These are phyloP conservation scores for Noctuana brunneofusca DNA, from an alignment of 2,888 invertebrate species.

Conservation along the genomic window DNA sequence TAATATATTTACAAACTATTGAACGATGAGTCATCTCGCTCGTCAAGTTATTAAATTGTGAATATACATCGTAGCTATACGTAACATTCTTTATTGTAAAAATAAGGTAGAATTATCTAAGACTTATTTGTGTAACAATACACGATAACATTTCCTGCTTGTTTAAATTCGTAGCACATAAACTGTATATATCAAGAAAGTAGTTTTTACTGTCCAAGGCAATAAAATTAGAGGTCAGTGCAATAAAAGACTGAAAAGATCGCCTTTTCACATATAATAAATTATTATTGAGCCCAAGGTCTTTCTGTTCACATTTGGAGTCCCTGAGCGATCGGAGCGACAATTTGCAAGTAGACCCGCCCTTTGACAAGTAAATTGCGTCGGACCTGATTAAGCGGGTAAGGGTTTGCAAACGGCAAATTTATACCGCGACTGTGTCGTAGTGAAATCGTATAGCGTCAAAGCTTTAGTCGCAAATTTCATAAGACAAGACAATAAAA, in stretches of 20 bases:
- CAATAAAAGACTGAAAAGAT: slow-evolving; percentile 24
- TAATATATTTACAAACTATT: too few relatives aligned
- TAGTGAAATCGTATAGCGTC: too few relatives aligned
- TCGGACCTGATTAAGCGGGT: slow-evolving; percentile 55
- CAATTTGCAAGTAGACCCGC: slow-evolving; percentile 59
- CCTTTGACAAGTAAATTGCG: slow-evolving; percentile 66
- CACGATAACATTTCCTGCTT: background rate
- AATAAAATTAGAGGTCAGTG: slow-evolving; percentile 22
- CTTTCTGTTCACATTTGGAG: slow-evolving; percentile 37
- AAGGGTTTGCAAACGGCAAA: slow-evolving; percentile 30
- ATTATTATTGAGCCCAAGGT: slow-evolving; percentile 37
- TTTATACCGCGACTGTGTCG: background rate
- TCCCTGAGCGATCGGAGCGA: slow-evolving; percentile 39
- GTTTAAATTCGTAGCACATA: slow-evolving; percentile 16
- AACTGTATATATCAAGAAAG: slow-evolving; percentile 18
- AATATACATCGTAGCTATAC: too few relatives aligned
- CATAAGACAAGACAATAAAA: background rate
- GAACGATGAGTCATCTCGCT: too few relatives aligned
- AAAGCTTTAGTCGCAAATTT: background rate
- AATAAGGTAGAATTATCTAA: background rate
- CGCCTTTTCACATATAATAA: slow-evolving; percentile 17
- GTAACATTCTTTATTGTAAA: background rate
- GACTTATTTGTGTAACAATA: background rate
- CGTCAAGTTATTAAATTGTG: too few relatives aligned
- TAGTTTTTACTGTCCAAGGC: slow-evolving; percentile 6